A percentile compares a stretch with the other conserved stretches of the same genome.
These are phyloP conservation scores for Peribatodes rhomboidaria DNA, from an alignment of 2,888 invertebrate genomes.

Conservation along the genomic window DNA sequence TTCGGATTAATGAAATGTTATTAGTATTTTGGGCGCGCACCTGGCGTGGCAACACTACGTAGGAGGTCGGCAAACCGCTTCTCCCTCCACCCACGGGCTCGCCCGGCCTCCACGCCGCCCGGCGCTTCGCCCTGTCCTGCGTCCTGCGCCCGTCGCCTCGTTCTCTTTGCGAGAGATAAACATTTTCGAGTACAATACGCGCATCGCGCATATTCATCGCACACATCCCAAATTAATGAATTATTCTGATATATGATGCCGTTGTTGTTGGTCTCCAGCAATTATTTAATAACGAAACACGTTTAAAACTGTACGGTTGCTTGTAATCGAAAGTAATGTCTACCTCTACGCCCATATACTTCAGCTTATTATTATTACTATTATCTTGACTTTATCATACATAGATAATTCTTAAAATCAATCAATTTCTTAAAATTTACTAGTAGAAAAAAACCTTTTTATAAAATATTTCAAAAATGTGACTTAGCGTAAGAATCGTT, in stretches of 20 bases:
- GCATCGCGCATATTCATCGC: neutral
- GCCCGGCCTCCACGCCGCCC: slow-evolving; percentile 20
- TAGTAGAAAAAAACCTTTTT: too few species aligned
- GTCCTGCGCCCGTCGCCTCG: slow-evolving; percentile 24
- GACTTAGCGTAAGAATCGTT: neutral
- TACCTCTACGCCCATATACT: neutral
- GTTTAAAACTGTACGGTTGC: neutral
- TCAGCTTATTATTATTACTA: neutral
- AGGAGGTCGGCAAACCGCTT: slow-evolving; percentile 63
- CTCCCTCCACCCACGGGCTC: slow-evolving; percentile 50
- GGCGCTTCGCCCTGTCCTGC: slow-evolving; percentile 33
- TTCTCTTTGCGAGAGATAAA: slow-evolving; percentile 39
- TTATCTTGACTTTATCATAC: neutral
- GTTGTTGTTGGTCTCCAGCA: neutral
- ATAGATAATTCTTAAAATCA: too few species aligned
- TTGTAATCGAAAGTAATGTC: neutral
- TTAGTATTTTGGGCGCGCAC: slow-evolving; percentile 23
- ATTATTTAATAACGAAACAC: neutral
- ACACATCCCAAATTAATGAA: slow-evolving; percentile 17
- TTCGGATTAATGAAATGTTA: neutral
- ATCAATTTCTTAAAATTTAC: too few species aligned
- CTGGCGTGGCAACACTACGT: slow-evolving; percentile 48
- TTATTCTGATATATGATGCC: slow-evolving; percentile 16
- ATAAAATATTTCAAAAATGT: neutral
- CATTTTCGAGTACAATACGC: slow-evolving; percentile 22